Evolutionary conservation across 2,113 vertebrate genomes (phyloP).

Genomic region (Nothoprocta pentlandii): DNA sequence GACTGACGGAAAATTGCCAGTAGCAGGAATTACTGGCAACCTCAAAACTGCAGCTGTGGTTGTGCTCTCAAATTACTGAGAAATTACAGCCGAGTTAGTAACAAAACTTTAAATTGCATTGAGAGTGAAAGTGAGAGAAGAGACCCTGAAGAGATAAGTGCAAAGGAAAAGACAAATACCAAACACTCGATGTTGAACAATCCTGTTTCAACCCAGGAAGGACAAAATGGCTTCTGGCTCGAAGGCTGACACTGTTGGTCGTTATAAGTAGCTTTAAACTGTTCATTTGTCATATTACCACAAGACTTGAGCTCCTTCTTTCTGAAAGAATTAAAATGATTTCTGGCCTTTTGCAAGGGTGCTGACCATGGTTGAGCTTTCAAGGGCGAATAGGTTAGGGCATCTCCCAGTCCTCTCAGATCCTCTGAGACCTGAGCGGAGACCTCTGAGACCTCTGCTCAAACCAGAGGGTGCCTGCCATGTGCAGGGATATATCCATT

Average conservation of each 20-base stretch:
- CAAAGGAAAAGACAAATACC: not conserved
- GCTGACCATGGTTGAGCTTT: not conserved
- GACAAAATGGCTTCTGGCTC: not conserved
- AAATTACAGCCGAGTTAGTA: slow-evolving; percentile 70
- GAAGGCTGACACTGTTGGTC: not conserved
- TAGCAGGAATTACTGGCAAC: slow-evolving; percentile 74
- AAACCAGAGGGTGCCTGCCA: not conserved
- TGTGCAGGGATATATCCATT: not conserved
- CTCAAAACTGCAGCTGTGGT: slow-evolving; percentile 76
- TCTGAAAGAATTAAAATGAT: not conserved
- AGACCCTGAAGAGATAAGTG: not conserved
- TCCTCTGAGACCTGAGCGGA: not conserved
- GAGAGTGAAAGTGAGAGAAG: slow-evolving; percentile 40
- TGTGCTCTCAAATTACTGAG: slow-evolving; percentile 74
- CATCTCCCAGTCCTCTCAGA: not conserved
- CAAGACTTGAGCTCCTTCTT: not conserved
- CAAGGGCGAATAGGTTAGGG: not conserved
- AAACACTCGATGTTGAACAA: not conserved
- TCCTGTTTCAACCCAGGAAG: not conserved
- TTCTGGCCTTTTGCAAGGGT: not conserved
- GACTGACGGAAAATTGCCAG: slow-evolving; percentile 74
- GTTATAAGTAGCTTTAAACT: not conserved
- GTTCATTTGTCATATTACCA: not conserved
- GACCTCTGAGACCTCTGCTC: not conserved
- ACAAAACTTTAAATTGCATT: slow-evolving; percentile 59